These are phyloP conservation scores for Chaetodon trifasciatus DNA, from an alignment of 2,797 vertebrate genomes.

Conservation along the genomic window DNA sequence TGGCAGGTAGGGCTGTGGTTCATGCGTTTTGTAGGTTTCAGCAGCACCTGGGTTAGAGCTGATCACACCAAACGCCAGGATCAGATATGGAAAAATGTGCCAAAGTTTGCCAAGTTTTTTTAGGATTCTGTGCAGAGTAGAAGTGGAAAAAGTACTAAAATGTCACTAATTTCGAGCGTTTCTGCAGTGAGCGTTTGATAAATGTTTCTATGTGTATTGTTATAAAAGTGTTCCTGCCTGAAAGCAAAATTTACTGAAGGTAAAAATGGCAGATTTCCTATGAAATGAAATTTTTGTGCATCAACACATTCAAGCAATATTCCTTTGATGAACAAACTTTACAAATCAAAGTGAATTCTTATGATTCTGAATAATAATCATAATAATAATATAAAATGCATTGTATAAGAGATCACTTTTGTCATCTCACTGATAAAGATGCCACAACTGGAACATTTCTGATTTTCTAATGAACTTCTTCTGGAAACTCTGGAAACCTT, in stretches of 20 bases:
- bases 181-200: neutral
- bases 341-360: neutral
- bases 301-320: neutral
- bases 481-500: neutral
- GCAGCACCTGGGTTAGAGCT: constrained; percentile 52
- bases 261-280: neutral
- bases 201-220: neutral
- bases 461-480: neutral
- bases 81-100: constrained; percentile 59
- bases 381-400: too few species aligned
- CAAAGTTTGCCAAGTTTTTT: constrained; percentile 31
- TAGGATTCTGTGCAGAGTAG: constrained; percentile 3
- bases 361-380: too few species aligned
- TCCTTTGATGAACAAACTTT: neutral
- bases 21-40: constrained; percentile 45
- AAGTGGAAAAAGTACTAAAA: constrained; percentile 18
- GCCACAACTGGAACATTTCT: neutral
- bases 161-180: constrained; percentile 21
- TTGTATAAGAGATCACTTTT: neutral
- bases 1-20: constrained; percentile 74
- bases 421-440: neutral
- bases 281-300: neutral
- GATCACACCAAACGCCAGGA: constrained; percentile 58
- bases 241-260: neutral
- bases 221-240: neutral